phyloP scores from a whole-genome alignment of 2,888 invertebrate species.

The Polylopha cassiicola region DNA sequence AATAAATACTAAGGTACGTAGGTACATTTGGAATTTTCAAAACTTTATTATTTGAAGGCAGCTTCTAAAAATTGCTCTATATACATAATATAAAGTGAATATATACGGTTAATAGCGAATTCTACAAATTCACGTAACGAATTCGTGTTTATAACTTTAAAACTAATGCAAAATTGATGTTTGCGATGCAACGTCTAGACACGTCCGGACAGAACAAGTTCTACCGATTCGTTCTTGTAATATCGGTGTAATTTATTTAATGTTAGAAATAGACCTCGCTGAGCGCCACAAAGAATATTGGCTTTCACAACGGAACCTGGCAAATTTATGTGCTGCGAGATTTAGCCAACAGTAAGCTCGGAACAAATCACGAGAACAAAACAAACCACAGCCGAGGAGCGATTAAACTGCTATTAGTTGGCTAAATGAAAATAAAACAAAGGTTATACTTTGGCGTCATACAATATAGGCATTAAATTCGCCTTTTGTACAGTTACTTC shows the following conservation, averaged over 20 bases:
- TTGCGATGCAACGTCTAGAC: slow-evolving; percentile 61
- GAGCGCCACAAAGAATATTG: slow-evolving; percentile 73
- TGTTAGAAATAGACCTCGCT: slow-evolving; percentile 72
- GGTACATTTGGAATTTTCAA: too few relatives aligned
- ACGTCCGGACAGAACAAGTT: slow-evolving; percentile 66
- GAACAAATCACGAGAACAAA: slow-evolving; percentile 55
- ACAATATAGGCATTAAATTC: too few relatives aligned
- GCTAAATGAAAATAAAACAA: too few relatives aligned
- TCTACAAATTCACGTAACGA: slow-evolving; percentile 31
- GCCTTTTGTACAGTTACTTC: too few relatives aligned
- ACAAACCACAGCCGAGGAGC: slow-evolving; percentile 33
- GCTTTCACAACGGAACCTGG: slow-evolving; percentile 74
- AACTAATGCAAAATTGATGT: slow-evolving; percentile 51
- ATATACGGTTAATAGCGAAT: slow-evolving; percentile 6
- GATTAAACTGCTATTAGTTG: slow-evolving; percentile 25
- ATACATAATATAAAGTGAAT: slow-evolving; percentile 22
- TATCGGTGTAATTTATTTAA: slow-evolving; percentile 75
- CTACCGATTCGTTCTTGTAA: slow-evolving; percentile 72
- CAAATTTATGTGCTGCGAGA: slow-evolving; percentile 72
- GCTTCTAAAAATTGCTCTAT: slow-evolving; percentile 24
- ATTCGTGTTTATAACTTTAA: slow-evolving; percentile 33
- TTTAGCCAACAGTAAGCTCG: slow-evolving; percentile 55
- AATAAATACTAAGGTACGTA: slow-evolving; percentile 8
- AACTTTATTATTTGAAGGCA: too few relatives aligned
- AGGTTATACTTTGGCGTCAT: too few relatives aligned